Evolutionary conservation across 2,797 vertebrate genomes (phyloP).

Genomic region (Prionace glauca): DNA sequence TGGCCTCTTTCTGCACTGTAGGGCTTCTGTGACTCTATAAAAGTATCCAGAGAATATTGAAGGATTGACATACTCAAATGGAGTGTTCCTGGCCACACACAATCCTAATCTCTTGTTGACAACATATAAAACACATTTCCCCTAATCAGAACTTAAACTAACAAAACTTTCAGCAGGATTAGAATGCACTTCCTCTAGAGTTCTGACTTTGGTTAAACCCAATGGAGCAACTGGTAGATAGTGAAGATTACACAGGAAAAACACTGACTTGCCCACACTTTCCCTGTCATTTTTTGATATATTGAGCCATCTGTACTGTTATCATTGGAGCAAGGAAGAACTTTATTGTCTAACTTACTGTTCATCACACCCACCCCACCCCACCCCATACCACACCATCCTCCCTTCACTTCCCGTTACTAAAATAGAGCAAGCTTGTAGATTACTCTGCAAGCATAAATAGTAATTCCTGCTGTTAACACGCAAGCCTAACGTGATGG

Average conservation of each 20-base stretch:
- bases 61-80: not conserved
- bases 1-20: too few relatives aligned
- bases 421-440: slow-evolving; percentile 4
- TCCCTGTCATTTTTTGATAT: slow-evolving; percentile 2
- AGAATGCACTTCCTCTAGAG: slow-evolving; percentile 10
- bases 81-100: not conserved
- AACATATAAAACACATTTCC: not conserved
- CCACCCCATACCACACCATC: not conserved
- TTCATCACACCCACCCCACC: too few relatives aligned
- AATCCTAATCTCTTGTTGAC: not conserved
- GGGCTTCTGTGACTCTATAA: too few relatives aligned
- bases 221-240: not conserved
- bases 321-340: not conserved
- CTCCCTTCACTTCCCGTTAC: not conserved
- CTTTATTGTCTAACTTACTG: not conserved
- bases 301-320: slow-evolving; percentile 26
- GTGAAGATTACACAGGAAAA: not conserved
- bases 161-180: not conserved
- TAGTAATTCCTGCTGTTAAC: not conserved
- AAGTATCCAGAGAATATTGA: not conserved
- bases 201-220: not conserved
- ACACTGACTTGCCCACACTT: slow-evolving; percentile 22
- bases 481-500: not conserved
- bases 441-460: not conserved
- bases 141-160: not conserved